Evolutionary conservation across 2,888 invertebrate species (phyloP).

Genomic region (Bellardia pandia): DNA sequence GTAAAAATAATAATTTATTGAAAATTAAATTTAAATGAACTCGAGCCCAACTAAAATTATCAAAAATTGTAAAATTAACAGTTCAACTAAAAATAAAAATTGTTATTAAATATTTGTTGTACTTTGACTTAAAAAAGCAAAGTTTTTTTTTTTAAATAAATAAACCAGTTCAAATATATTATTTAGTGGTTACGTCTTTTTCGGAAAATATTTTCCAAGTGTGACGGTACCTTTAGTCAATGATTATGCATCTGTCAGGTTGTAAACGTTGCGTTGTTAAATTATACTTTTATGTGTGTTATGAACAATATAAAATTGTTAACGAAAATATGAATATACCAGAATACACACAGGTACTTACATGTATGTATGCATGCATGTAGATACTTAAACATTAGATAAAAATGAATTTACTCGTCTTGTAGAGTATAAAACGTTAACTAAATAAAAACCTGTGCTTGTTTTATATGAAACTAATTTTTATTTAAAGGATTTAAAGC

Average conservation of each 20-base stretch:
- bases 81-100: no score
- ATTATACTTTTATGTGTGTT: slow-evolving; percentile 37
- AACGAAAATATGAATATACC: slow-evolving; percentile 7
- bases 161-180: no score
- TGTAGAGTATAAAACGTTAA: neutral
- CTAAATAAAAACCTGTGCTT: neutral
- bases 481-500: neutral
- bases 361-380: neutral
- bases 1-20: no score
- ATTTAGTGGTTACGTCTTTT: no score
- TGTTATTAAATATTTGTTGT: no score
- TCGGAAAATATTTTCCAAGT: no score
- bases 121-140: no score
- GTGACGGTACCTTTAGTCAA: neutral
- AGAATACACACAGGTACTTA: neutral
- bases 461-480: neutral
- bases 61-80: no score
- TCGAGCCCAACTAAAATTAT: no score
- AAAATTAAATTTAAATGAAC: no score
- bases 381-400: neutral
- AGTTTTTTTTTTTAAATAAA: no score
- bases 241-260: neutral
- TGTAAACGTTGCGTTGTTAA: slow-evolving; percentile 31
- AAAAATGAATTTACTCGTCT: neutral
- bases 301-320: slow-evolving; percentile 31